Evolutionary conservation across 2,113 vertebrate species (phyloP), one percentile per base, ranked within the genome.

Genomic region (Coryphaenoides rupestris): DNA sequence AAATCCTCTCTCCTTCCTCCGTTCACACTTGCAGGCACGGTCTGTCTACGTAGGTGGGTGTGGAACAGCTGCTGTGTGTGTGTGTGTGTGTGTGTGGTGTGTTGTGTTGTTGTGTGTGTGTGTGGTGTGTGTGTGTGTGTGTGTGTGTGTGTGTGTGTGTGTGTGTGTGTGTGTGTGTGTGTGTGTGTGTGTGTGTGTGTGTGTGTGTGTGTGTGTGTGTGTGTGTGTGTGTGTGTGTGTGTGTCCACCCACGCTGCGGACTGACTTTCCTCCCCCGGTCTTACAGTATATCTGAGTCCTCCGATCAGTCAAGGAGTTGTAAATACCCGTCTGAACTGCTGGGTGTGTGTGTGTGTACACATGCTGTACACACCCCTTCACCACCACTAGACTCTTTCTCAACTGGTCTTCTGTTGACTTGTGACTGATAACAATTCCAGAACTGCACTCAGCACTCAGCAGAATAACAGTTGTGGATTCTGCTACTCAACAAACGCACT

Each of bases 11-110:
- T 64, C 63, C 62, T 73, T 73, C 33, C 68, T 75, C 61, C 74
- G 69, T 78, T 81, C 82, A 74, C 82, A 75, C 76, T 72, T 73
- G 15, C 61, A 76, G 76, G 57, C 69, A 66, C 72, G 63, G 26
- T 82, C 74, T 82, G 76, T 73, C 59, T 76, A 19, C 2, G 74
- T 76, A 76, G 74, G 81, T 50, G 76, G 69, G 74, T 1, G 19
- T 1, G 19, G 69, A 69, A 76, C 77, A 80, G 79, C 75, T 80
- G 81, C 63, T 65, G 59, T 62, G 23, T 76, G 47, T 63, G 62
- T 72, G 63, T 60, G 46, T 69, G 63, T 62, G 23, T 22, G 46
- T 69, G 63, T 64, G 21, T 22, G 46, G 63, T 64, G 23, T 22
- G 46, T 69, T 64, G 23, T 22, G 46, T 69, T 61, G 62, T 23